phyloP scores from a whole-genome alignment of 2,113 vertebrate species.

The Trogon surrucura region DNA sequence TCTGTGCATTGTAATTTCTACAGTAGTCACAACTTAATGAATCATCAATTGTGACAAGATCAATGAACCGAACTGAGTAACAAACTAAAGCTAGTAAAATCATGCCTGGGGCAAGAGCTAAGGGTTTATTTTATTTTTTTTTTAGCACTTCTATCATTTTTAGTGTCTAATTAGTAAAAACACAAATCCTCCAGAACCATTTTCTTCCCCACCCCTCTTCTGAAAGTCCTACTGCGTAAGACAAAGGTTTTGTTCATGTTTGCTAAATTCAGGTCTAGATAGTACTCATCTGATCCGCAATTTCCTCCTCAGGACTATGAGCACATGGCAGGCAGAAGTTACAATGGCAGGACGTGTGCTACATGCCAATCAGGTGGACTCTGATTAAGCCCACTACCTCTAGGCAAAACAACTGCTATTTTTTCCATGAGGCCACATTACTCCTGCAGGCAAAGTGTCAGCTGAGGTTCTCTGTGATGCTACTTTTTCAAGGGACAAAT shows the following conservation, averaged over 20 bases:
- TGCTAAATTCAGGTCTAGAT: neutral
- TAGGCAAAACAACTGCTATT: slow-evolving; percentile 33
- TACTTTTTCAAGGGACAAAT: slow-evolving; percentile 30
- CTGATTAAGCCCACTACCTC: slow-evolving; percentile 7
- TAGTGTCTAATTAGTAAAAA: slow-evolving; percentile 58
- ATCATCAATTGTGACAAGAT: slow-evolving; percentile 74
- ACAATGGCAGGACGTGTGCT: neutral
- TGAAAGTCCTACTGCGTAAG: neutral
- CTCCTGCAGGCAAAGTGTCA: neutral
- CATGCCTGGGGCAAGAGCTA: slow-evolving; percentile 58
- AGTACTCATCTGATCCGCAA: neutral
- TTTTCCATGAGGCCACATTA: neutral
- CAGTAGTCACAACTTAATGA: slow-evolving; percentile 74
- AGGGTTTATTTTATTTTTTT: slow-evolving; percentile 27
- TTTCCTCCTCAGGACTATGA: neutral
- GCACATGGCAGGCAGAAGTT: slow-evolving; percentile 1
- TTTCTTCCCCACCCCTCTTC: neutral
- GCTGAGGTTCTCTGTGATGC: neutral
- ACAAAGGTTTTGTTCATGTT: neutral
- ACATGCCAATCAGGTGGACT: slow-evolving; percentile 17
- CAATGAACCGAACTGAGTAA: slow-evolving; percentile 69
- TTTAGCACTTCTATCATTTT: slow-evolving; percentile 52
- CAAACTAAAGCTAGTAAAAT: slow-evolving; percentile 72
- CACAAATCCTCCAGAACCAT: neutral
- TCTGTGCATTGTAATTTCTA: slow-evolving; percentile 70